Percentiles rank a stretch among this genome's conserved stretches.
phyloP scores from a whole-genome alignment of 37 sponge, comb jelly and placozoan species.

The Ianthella basta region DNA sequence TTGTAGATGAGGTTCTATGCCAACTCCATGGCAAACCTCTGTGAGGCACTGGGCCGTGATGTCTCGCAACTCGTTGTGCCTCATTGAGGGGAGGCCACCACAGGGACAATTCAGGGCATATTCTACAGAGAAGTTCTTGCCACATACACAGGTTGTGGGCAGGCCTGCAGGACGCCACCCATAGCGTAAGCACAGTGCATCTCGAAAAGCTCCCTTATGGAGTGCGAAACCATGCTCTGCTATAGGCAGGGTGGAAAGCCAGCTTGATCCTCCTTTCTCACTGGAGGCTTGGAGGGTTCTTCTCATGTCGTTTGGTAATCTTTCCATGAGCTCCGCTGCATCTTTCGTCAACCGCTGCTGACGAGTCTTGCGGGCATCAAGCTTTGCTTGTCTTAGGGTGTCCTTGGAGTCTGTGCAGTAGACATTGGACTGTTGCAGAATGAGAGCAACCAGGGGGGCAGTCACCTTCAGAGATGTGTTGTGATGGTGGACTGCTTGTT shows the following conservation, averaged over 20 bases:
- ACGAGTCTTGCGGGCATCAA: not conserved
- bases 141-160: constrained; percentile 1
- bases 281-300: not conserved
- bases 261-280: not conserved
- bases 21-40: not conserved
- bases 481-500: not conserved
- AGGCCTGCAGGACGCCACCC: constrained; percentile 5
- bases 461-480: not conserved
- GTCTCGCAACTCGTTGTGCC: not conserved
- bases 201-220: not conserved
- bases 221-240: not conserved
- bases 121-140: not conserved
- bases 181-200: not conserved
- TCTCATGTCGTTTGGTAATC: not conserved
- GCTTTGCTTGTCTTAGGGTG: not conserved
- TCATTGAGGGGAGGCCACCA: not conserved
- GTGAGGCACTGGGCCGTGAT: not conserved
- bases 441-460: constrained; percentile 2
- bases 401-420: not conserved
- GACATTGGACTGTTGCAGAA: constrained; percentile 16
- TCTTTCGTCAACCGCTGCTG: not conserved
- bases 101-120: not conserved
- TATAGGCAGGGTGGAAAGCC: not conserved
- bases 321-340: not conserved
- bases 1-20: not conserved